Evolutionary conservation across 2,888 invertebrate genomes (phyloP), one percentile per base, ranked within the genome.

Genomic region (Cantharis lateralis): DNA sequence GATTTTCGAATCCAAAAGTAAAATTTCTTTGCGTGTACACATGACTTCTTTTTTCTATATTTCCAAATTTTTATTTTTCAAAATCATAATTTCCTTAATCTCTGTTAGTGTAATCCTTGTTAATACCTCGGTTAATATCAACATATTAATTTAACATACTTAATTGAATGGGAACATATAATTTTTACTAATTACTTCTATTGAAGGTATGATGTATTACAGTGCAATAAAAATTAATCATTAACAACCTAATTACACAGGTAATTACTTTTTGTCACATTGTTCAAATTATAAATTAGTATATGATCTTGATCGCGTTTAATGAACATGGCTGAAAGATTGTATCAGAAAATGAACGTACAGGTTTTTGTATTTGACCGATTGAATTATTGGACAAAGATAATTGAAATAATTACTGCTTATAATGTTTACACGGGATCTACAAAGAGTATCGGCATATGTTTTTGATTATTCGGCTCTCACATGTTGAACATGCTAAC

Each of bases 401-500:
- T 82, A 81, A 81, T 82, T 82, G 80, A 72, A 75, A 76, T 82
- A 81, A 82, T 82, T 77, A 78, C 80, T 78, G 78, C 80, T 79
- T 75, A 74, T 70, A 68, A 75, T 78, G 80, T 80, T 82, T 81
- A 80, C 81, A 79, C 77, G 82, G 79, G 79, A 80, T 80, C 78
- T 62, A 63, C 62, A 68, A 69, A 62, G 64, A 76, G 71, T 24
- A 61, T 69, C 79, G 64, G 76, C 82, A 82, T 78, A 80, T 82
- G 82, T 82, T 82, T 79, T 77, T 80, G 80, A 80, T 79, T 80
- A 80, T 66, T 64, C 63, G 74, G 77, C 74, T 81, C 82, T 80
- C 81, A 81, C 81, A 81, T 77, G 77, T 78, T 73, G 68, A 78
- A 82, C 84, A 84, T 84, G 85, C 84, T 82, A 85, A 81, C 83